Conservation (phyloP, 2,797 vertebrate species). For the Trachops cirrhosus region DNA sequence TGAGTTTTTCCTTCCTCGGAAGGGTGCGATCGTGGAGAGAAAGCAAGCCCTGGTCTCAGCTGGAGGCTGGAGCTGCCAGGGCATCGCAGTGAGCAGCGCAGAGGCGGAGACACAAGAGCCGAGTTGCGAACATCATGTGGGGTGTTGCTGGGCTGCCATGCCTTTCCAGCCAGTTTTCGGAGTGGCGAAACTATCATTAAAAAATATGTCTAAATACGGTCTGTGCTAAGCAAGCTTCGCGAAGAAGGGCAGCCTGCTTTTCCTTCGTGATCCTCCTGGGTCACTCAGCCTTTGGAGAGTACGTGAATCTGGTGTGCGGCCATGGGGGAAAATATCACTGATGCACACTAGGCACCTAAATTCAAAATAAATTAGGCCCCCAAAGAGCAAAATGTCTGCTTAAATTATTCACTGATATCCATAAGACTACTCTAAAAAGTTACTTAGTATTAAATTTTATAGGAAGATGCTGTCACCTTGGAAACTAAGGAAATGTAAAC, state of each 20-base stretch:
- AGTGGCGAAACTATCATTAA: background rate
- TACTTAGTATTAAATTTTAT: background rate
- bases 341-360: background rate
- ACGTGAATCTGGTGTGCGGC: background rate
- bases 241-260: background rate
- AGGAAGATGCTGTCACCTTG: background rate
- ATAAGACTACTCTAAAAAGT: background rate
- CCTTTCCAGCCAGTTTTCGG: background rate
- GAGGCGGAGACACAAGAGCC: background rate
- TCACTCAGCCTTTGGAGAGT: background rate
- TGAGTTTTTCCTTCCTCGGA: constrained; percentile 6
- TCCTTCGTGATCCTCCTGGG: background rate
- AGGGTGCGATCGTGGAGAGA: background rate
- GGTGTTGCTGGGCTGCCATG: background rate
- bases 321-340: background rate
- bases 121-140: background rate
- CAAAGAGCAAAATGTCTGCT: background rate
- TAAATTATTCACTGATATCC: background rate
- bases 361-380: background rate
- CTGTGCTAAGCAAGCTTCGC: background rate
- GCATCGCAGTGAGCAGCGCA: background rate
- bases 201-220: background rate
- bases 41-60: background rate
- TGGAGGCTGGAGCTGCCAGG: background rate
- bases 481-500: background rate